phyloP scores from a whole-genome alignment of 2,888 invertebrate genomes.

The Lapara coniferarum region DNA sequence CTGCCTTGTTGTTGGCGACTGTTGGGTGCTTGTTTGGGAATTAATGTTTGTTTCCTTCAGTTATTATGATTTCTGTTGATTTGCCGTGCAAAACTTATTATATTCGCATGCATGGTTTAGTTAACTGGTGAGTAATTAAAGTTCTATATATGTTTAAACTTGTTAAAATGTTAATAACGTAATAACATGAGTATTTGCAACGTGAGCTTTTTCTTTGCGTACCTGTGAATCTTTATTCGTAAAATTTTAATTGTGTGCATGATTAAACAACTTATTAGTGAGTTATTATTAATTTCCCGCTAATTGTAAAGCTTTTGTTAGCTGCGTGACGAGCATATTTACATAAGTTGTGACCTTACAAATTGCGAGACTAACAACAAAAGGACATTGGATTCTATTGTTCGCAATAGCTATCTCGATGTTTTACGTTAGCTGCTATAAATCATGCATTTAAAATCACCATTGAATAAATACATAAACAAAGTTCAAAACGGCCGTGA shows the following conservation, averaged over 20 bases:
- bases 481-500: not conserved
- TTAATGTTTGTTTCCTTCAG: slow-evolving; percentile 74
- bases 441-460: slow-evolving; percentile 3
- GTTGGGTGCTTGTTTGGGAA: slow-evolving; percentile 77
- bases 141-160: slow-evolving; percentile 25
- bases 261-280: not conserved
- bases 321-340: slow-evolving; percentile 41
- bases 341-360: slow-evolving; percentile 62
- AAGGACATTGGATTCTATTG: slow-evolving; percentile 54
- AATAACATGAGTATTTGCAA: slow-evolving; percentile 56
- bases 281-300: slow-evolving; percentile 3
- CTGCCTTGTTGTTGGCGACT: slow-evolving; percentile 82
- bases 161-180: slow-evolving; percentile 39
- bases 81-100: slow-evolving; percentile 52
- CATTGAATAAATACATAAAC: not conserved
- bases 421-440: slow-evolving; percentile 39
- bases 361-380: slow-evolving; percentile 53
- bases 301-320: slow-evolving; percentile 3
- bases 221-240: slow-evolving; percentile 32
- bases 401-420: slow-evolving; percentile 45
- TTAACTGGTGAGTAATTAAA: slow-evolving; percentile 61
- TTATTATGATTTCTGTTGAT: slow-evolving; percentile 63
- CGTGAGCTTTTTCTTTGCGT: slow-evolving; percentile 63
- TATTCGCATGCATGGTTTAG: slow-evolving; percentile 50
- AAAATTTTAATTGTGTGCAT: slow-evolving; percentile 19